A percentile compares a stretch with the other conserved stretches of the same genome.
phyloP scores from a whole-genome alignment of 1,140 invertebrate species.

The Diuraphis noxia region DNA sequence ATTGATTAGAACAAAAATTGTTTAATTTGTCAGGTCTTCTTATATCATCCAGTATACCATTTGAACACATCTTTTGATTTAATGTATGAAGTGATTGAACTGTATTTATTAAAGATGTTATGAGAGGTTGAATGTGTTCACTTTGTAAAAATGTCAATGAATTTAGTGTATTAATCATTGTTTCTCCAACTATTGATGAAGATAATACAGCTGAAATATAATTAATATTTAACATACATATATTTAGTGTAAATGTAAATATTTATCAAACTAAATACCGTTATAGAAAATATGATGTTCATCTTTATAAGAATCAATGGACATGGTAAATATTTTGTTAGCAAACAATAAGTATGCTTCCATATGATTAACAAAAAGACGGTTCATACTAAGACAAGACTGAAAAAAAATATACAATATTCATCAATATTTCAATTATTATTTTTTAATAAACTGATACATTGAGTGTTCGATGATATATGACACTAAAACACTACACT shows the following conservation, averaged over 20 bases:
- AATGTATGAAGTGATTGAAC: slow-evolving; percentile 42
- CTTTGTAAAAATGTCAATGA: slow-evolving; percentile 42
- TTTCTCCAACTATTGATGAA: slow-evolving; percentile 47
- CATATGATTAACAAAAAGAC: slow-evolving; percentile 42
- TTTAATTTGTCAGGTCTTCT: no score
- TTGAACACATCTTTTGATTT: slow-evolving; percentile 40
- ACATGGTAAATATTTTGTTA: slow-evolving; percentile 33
- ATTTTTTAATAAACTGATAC: neutral
- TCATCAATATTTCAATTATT: neutral
- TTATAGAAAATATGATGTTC: slow-evolving; percentile 4
- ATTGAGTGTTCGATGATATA: neutral
- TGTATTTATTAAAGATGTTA: slow-evolving; percentile 49
- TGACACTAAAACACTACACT: no score
- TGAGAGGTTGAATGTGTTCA: slow-evolving; percentile 25
- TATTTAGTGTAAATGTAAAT: neutral
- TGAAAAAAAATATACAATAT: slow-evolving; percentile 6
- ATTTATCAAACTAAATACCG: neutral
- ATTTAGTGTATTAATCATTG: slow-evolving; percentile 38
- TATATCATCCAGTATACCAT: neutral
- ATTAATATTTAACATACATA: neutral
- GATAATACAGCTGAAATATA: slow-evolving; percentile 39
- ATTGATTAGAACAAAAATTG: no score
- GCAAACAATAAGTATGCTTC: slow-evolving; percentile 42
- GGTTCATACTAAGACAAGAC: slow-evolving; percentile 38
- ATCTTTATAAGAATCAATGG: slow-evolving; percentile 21